These are phyloP conservation scores for Sphecodes monilicornis DNA, from an alignment of 2,888 invertebrate genomes.

Conservation along the genomic window DNA sequence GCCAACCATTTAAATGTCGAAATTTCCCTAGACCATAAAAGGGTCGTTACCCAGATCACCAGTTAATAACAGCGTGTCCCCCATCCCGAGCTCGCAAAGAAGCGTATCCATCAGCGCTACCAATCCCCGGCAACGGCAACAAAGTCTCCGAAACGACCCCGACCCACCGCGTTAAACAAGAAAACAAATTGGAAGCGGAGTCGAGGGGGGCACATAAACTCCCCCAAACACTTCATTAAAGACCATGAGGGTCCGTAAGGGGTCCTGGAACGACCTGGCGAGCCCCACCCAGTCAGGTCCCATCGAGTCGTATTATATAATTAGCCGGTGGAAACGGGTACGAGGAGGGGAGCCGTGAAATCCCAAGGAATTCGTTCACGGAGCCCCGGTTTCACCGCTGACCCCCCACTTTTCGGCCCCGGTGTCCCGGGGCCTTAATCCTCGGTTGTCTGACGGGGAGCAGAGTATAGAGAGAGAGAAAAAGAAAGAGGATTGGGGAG, in stretches of 20 bases:
- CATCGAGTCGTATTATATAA: constrained; percentile 50
- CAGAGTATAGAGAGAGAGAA: background rate
- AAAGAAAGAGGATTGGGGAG: background rate
- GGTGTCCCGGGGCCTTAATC: constrained; percentile 46
- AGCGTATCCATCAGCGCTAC: constrained; percentile 8
- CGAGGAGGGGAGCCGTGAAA: constrained; percentile 54
- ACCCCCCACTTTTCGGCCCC: background rate
- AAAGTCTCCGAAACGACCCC: constrained; percentile 7
- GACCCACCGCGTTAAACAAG: background rate
- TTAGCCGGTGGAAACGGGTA: constrained; percentile 68
- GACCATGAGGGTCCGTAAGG: background rate
- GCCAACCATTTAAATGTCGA: background rate
- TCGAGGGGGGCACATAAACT: constrained; percentile 23
- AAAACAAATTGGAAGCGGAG: constrained; percentile 39
- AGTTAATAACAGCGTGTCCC: background rate
- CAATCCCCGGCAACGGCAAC: constrained; percentile 1
- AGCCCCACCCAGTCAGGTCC: constrained; percentile 11
- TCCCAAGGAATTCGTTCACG: constrained; percentile 45
- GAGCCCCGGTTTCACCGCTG: background rate
- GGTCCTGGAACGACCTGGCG: constrained; percentile 31
- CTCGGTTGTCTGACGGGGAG: constrained; percentile 45
- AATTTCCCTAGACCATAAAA: background rate
- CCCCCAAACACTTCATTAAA: constrained; percentile 50
- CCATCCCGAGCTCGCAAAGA: background rate
- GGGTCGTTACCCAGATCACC: background rate